A percentile compares a stretch with the other conserved stretches of the same genome.
phyloP scores from a whole-genome alignment of 2,888 invertebrate genomes.

The Rhamphomyia laevipes region DNA sequence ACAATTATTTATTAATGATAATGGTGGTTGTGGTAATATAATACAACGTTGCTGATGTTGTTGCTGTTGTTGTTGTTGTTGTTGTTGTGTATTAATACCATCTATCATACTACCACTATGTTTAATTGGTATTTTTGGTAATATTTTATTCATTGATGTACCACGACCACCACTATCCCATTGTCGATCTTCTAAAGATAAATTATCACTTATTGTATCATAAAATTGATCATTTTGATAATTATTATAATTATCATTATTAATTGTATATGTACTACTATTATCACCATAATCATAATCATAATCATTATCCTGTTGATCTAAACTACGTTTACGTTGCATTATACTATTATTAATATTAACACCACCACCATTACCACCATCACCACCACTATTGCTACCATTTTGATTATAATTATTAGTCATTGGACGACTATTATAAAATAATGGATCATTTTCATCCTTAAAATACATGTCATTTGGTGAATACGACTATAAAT shows the following conservation, averaged over 20 bases:
- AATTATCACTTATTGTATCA: slow-evolving; percentile 38
- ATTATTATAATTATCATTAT: slow-evolving; percentile 29
- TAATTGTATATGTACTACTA: slow-evolving; percentile 37
- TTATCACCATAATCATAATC: slow-evolving; percentile 14
- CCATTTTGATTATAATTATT: slow-evolving; percentile 22
- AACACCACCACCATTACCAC: not conserved
- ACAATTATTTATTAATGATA: not conserved
- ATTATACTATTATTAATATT: slow-evolving; percentile 29
- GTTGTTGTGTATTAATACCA: slow-evolving; percentile 20
- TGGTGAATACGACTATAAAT: slow-evolving; percentile 27
- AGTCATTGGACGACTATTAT: slow-evolving; percentile 63
- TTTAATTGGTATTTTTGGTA: slow-evolving; percentile 25
- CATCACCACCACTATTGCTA: slow-evolving; percentile 12
- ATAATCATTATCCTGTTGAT: slow-evolving; percentile 70
- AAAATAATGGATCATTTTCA: slow-evolving; percentile 59
- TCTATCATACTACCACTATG: slow-evolving; percentile 26
- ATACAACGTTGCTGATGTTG: too few relatives aligned
- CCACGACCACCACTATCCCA: slow-evolving; percentile 58
- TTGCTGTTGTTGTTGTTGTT: slow-evolving; percentile 23
- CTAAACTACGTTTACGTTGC: slow-evolving; percentile 58
- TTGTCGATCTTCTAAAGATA: slow-evolving; percentile 51
- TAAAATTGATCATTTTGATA: slow-evolving; percentile 9
- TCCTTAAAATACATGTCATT: slow-evolving; percentile 28
- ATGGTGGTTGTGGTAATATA: slow-evolving; percentile 15
- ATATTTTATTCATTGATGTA: slow-evolving; percentile 19